Base-by-base conservation (phyloP, 2,888 invertebrate species). In the Kryphioiulus occultus region DNA sequence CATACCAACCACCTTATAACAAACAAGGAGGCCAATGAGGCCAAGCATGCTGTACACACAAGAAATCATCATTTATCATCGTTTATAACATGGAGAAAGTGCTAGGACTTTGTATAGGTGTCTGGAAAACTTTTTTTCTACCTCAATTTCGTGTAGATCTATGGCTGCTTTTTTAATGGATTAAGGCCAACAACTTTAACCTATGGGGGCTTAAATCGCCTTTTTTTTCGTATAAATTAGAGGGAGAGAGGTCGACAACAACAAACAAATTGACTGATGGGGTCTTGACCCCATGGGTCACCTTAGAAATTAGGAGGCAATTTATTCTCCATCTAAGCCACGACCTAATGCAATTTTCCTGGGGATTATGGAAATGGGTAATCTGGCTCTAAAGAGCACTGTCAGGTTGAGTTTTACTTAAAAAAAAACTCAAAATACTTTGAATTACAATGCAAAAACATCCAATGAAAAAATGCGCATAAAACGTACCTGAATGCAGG, bases 261-360 rank as follows among this genome's bases (percentile, higher is more conserved):
- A 68, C 68, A 68, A 68, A 68, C 68, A 68, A 68, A 68, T 68
- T 68, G 68, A 68, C 68, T 5, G 68, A 68, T 68, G 68, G 68
- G 26, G 68, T 68, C 68, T 68, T 68, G 68, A 68, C 68, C 68
- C 26, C 68, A 12, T 26, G 68, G 68, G 68, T 68, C 68, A 68
- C 68, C 68, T 68, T 68, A 68, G n/a, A 68, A 68, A 68, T 68
- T 68, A 68, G 68, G 68, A 22, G 68, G 68, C 26, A 68, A 26
- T 68, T 68, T 68, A 68, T 68, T 68, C 22, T 68, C 68, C 68
- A 68, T 68, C 26, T 26, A 26, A 26, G 9, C 26, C 68, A 9
- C 68, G 68, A 26, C 68, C 68, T 68, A 68, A 68, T 68, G 68
- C 10, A 7, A 10, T 68, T 68, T 68, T 68, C 12, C 68, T 3